phyloP scores from a whole-genome alignment of 2,113 vertebrate genomes.

The Varanus salvator region DNA sequence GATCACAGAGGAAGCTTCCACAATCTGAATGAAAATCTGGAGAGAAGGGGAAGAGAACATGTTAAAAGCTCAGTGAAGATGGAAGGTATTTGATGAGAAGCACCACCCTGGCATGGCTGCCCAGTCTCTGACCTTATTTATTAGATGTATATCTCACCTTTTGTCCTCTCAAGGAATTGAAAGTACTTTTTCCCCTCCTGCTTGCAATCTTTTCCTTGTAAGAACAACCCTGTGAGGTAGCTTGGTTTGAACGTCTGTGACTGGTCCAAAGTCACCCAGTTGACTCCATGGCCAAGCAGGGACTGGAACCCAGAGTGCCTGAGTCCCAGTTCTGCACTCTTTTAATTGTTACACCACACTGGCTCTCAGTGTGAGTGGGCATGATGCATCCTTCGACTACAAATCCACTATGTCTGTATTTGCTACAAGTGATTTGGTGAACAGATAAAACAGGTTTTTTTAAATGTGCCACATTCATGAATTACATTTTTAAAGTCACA shows the following conservation, averaged over 20 bases:
- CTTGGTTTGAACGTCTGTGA: too few species aligned
- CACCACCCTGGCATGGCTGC: not conserved
- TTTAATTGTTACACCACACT: too few species aligned
- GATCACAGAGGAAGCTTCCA: conserved; percentile 92
- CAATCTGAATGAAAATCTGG: conserved; percentile 92
- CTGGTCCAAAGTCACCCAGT: too few species aligned
- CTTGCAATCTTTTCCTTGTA: too few species aligned
- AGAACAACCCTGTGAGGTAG: too few species aligned
- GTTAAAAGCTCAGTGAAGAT: conserved; percentile 13
- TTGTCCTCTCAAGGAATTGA: too few species aligned
- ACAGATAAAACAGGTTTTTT: not conserved
- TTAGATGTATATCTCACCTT: too few species aligned
- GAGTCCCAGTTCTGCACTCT: too few species aligned
- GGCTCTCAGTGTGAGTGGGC: too few species aligned
- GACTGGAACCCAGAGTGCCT: too few species aligned
- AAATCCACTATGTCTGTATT: not conserved
- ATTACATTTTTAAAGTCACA: not conserved
- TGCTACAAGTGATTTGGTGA: not conserved
- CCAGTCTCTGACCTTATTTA: not conserved
- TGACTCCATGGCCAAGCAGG: too few species aligned
- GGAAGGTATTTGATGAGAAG: conserved; percentile 5
- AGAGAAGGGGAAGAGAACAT: not conserved
- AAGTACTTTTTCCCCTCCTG: too few species aligned
- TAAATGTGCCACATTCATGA: not conserved
- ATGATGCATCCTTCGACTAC: not conserved